Percentiles rank a stretch among this genome's conserved stretches.
Conservation (phyloP, 2,888 invertebrate species). For the Eutolmus rufibarbis region DNA sequence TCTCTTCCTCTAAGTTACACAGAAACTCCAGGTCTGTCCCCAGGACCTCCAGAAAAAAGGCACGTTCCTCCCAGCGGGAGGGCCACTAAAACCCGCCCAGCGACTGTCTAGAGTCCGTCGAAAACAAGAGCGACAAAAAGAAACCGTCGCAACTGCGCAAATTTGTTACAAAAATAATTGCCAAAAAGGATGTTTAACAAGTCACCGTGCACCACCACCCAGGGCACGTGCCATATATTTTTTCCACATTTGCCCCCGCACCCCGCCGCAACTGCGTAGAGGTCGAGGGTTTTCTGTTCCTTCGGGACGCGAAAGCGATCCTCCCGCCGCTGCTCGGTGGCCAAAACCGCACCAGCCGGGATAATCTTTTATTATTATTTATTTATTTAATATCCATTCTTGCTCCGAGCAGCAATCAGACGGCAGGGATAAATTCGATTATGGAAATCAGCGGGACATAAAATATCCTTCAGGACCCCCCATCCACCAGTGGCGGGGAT, state of each 20-base stretch:
- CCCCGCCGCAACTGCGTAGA: neutral
- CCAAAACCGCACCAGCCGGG: neutral
- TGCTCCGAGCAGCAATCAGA: neutral
- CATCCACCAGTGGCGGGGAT: neutral
- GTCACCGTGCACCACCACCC: conserved; percentile 8
- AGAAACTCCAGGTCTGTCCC: neutral
- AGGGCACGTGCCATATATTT: conserved; percentile 44
- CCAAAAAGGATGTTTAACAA: conserved; percentile 43
- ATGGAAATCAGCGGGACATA: conserved; percentile 48
- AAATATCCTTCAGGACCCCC: conserved; percentile 42
- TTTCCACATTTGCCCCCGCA: neutral
- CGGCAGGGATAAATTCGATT: conserved; percentile 44
- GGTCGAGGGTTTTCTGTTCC: neutral
- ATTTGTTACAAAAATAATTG: conserved; percentile 45
- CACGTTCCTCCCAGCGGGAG: conserved; percentile 43
- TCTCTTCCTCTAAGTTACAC: neutral
- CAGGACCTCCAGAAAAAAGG: conserved; percentile 33
- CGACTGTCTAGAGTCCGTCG: neutral
- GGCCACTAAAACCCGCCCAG: neutral
- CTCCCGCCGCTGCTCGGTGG: neutral
- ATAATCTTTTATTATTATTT: conserved; percentile 28
- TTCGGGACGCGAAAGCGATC: neutral
- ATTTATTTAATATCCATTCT: conserved; percentile 30
- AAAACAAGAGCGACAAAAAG: neutral
- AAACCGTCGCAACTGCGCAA: neutral